phyloP scores from a whole-genome alignment of 2,113 vertebrate species.

The Zingel zingel region DNA sequence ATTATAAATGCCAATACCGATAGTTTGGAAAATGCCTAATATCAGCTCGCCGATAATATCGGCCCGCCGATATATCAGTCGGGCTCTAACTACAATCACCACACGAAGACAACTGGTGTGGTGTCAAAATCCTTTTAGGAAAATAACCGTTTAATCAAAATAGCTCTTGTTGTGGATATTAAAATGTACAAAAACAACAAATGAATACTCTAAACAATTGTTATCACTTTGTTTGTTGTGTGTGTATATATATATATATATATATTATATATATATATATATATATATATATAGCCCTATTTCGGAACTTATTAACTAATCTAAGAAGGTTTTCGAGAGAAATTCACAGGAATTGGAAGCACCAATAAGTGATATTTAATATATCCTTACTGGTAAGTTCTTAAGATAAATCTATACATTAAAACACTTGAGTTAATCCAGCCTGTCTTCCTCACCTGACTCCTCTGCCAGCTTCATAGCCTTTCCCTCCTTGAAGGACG shows the following conservation, averaged over 20 bases:
- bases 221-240: too few species aligned
- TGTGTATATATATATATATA: too few species aligned
- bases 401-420: not conserved
- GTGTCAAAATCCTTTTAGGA: not conserved
- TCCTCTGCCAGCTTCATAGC: constrained; percentile 88
- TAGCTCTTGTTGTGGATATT: not conserved
- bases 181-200: too few species aligned
- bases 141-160: not conserved
- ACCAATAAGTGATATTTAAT: not conserved
- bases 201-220: too few species aligned
- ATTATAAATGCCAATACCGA: too few species aligned
- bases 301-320: too few species aligned
- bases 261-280: too few species aligned
- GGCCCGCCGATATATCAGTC: too few species aligned
- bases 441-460: constrained; percentile 82
- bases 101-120: not conserved
- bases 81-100: not conserved
- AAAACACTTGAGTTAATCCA: not conserved
- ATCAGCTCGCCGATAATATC: too few species aligned
- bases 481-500: constrained; percentile 90
- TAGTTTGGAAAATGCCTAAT: too few species aligned
- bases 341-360: too few species aligned
- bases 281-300: too few species aligned
- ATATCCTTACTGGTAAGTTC: not conserved
- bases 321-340: not conserved